Conservation (phyloP, 92 coral and sea anemone genomes). For the Meandrina meandrites region DNA sequence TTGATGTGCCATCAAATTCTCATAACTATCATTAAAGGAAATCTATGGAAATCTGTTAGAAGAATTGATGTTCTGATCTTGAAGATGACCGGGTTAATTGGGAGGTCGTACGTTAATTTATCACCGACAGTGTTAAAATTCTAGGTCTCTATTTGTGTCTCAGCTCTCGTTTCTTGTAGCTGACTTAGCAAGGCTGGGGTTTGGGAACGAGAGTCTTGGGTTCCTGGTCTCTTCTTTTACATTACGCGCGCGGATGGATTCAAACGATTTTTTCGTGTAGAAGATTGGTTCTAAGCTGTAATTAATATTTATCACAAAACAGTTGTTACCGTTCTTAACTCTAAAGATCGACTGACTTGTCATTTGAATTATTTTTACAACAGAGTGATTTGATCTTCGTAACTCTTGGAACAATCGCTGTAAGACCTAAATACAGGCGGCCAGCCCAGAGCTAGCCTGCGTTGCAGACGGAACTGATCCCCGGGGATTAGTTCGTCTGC, state of each 20-base stretch:
- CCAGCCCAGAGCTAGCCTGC: no score
- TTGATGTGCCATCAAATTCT: neutral
- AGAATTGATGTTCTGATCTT: neutral
- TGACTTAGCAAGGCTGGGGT: no score
- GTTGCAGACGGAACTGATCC: no score
- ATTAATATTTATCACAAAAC: neutral
- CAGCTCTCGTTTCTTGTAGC: neutral
- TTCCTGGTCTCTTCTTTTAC: neutral
- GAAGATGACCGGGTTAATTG: neutral
- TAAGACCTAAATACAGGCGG: neutral
- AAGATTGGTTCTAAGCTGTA: neutral
- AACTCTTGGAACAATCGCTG: neutral
- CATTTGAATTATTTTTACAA: no score
- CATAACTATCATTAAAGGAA: neutral
- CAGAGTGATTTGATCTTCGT: neutral
- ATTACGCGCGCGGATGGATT: neutral
- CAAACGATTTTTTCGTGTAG: neutral
- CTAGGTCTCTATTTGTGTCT: neutral
- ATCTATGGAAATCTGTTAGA: neutral
- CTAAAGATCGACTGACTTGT: neutral
- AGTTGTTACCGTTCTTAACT: neutral
- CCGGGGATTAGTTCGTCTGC: no score
- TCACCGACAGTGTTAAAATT: neutral
- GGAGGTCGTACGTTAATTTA: neutral
- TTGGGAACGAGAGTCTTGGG: conserved; percentile 1